Conservation (phyloP, 2,113 vertebrate species). For the Dipodomys stephensi region DNA sequence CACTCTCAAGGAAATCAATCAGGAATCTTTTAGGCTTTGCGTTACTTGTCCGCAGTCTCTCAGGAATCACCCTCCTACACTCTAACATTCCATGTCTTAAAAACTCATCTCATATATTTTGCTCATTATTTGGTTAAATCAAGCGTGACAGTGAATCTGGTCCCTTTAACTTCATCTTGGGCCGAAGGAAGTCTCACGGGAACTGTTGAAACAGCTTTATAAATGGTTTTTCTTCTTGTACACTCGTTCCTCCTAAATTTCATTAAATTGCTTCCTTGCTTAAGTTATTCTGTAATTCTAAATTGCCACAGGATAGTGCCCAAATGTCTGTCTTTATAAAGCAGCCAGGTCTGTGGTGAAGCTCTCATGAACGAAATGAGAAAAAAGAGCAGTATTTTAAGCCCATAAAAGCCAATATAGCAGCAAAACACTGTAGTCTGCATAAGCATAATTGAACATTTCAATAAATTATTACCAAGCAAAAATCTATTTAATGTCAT, state of each 20-base stretch:
- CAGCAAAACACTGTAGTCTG: neutral
- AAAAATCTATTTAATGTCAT: neutral
- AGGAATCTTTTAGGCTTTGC: neutral
- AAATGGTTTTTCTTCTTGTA: neutral
- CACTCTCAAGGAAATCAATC: neutral
- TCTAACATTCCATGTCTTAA: neutral
- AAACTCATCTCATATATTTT: neutral
- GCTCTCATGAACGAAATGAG: neutral
- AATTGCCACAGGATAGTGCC: neutral
- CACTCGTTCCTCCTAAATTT: neutral
- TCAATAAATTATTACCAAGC: slow-evolving; percentile 24
- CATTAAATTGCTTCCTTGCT: slow-evolving; percentile 8
- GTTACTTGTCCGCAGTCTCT: neutral
- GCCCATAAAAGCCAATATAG: slow-evolving; percentile 5
- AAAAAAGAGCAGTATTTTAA: neutral
- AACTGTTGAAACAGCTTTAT: neutral
- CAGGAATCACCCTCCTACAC: neutral
- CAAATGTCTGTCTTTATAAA: neutral
- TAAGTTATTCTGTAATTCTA: slow-evolving; percentile 20
- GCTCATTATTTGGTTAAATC: neutral
- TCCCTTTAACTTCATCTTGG: neutral
- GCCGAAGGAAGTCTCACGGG: neutral
- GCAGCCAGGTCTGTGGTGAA: neutral
- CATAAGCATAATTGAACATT: neutral
- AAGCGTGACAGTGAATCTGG: neutral